These are phyloP conservation scores for Erynnis tages DNA, from an alignment of 2,888 invertebrate genomes.

Conservation along the genomic window DNA sequence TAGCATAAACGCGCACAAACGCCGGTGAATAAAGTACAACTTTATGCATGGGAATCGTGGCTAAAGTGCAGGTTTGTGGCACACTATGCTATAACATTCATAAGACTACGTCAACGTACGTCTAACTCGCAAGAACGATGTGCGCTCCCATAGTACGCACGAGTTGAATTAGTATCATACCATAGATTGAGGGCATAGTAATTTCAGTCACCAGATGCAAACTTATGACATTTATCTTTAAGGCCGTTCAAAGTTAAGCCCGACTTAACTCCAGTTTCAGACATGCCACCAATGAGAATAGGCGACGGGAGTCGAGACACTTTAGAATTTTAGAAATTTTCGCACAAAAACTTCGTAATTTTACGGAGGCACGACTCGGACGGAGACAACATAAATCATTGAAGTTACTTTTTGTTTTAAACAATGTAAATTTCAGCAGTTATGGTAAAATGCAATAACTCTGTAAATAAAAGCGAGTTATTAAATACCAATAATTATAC, in stretches of 20 bases:
- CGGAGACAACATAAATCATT: conserved; percentile 66
- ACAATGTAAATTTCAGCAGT: conserved; percentile 37
- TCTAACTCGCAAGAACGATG: no score
- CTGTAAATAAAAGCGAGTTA: neutral
- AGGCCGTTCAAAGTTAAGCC: conserved; percentile 71
- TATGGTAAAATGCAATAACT: conserved; percentile 16
- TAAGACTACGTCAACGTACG: no score
- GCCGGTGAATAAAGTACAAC: no score
- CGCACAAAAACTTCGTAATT: conserved; percentile 66
- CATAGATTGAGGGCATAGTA: no score
- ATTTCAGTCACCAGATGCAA: conserved; percentile 62
- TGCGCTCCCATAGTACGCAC: no score
- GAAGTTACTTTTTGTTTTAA: conserved; percentile 51
- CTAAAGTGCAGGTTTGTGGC: no score
- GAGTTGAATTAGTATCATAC: no score
- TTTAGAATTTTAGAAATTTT: conserved; percentile 77
- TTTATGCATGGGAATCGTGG: no score
- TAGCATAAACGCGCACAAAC: no score
- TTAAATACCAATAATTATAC: neutral
- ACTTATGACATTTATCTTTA: conserved; percentile 76
- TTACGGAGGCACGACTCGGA: conserved; percentile 47
- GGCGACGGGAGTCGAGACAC: conserved; percentile 56
- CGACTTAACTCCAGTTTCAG: conserved; percentile 61
- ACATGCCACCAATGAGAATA: conserved; percentile 51
- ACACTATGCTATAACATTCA: no score